Evolutionary conservation across 2,797 vertebrate genomes (phyloP).

Genomic region (Lithobates pipiens): DNA sequence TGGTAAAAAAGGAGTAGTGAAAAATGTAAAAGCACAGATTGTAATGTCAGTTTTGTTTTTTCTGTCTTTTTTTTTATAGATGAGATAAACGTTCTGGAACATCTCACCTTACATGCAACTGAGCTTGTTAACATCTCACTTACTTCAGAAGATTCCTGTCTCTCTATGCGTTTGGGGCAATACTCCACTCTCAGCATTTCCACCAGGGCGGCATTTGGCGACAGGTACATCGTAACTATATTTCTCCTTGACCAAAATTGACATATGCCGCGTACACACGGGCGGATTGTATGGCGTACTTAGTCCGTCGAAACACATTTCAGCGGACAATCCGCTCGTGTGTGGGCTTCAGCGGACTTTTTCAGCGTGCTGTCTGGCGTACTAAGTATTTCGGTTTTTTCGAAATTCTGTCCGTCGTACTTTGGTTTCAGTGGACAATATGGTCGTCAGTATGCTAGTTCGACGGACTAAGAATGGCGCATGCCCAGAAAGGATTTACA

Average conservation of each 20-base stretch:
- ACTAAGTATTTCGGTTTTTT: too few relatives aligned
- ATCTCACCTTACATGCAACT: conserved; percentile 71
- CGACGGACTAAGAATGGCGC: too few relatives aligned
- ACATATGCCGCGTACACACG: too few relatives aligned
- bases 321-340: too few relatives aligned
- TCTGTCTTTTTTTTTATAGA: conserved; percentile 69
- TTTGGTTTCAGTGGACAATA: too few relatives aligned
- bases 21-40: background rate
- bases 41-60: background rate
- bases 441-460: too few relatives aligned
- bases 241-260: background rate
- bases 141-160: conserved; percentile 73
- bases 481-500: too few relatives aligned
- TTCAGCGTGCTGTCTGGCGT: too few relatives aligned
- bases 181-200: conserved; percentile 85
- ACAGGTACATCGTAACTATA: conserved; percentile 72
- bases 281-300: too few relatives aligned
- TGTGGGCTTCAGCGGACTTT: too few relatives aligned
- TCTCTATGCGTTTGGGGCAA: conserved; percentile 80
- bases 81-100: conserved; percentile 82
- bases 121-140: conserved; percentile 79
- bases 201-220: conserved; percentile 76
- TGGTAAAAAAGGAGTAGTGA: background rate
- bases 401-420: too few relatives aligned
- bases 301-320: too few relatives aligned